These are phyloP conservation scores for Carterocephalus palaemon DNA, from an alignment of 2,888 invertebrate species.

Conservation along the genomic window DNA sequence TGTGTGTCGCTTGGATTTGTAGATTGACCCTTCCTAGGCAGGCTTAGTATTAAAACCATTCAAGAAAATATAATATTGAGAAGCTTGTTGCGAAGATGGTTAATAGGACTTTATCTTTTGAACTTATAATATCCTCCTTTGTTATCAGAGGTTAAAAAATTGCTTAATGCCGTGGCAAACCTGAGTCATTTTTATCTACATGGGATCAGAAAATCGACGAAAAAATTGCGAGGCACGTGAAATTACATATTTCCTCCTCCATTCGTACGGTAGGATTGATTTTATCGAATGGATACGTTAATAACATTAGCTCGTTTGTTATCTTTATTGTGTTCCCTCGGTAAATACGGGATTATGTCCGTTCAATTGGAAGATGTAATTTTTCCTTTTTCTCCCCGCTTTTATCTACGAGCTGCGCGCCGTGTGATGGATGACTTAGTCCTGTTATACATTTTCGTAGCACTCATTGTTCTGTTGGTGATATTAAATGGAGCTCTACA, in stretches of 20 bases:
- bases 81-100: too few species aligned
- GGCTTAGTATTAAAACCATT: too few species aligned
- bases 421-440: conserved; percentile 13
- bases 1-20: too few species aligned
- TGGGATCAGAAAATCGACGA: conserved; percentile 37
- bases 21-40: too few species aligned
- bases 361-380: conserved; percentile 35
- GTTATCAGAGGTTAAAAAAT: too few species aligned
- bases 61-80: too few species aligned
- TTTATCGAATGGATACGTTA: conserved; percentile 42
- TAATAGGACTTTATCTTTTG: too few species aligned
- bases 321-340: conserved; percentile 39
- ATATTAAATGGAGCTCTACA: too few species aligned
- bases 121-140: too few species aligned
- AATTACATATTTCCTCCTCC: conserved; percentile 35
- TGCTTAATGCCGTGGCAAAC: conserved; percentile 19
- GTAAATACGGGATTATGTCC: conserved; percentile 37
- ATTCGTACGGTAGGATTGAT: conserved; percentile 38
- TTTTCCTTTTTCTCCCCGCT: conserved; percentile 30
- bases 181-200: conserved; percentile 28
- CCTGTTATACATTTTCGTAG: conserved; percentile 18
- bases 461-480: background rate
- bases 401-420: conserved; percentile 26
- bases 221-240: conserved; percentile 37
- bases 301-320: conserved; percentile 46